Evolutionary conservation across 2,888 invertebrate species (phyloP).

Genomic region (Pachycephus smyrnensis): DNA sequence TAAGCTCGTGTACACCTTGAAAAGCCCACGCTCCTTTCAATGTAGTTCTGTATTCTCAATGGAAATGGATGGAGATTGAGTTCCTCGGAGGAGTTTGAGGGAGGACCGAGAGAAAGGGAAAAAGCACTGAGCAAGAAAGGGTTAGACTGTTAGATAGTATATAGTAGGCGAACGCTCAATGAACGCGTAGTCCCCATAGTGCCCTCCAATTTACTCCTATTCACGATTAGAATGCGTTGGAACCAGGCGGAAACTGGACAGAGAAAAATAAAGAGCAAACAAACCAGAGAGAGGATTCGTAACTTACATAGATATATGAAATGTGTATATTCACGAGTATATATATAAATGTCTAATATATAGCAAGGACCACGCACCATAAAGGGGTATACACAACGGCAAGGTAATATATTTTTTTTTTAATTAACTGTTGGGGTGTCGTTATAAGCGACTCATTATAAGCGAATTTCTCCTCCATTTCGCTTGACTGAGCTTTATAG

Average conservation of each 20-base stretch:
- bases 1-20: conserved; percentile 18
- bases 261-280: background rate
- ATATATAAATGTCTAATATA: background rate
- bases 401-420: background rate
- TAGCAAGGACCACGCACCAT: too few species aligned
- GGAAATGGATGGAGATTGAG: conserved; percentile 47
- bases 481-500: too few species aligned
- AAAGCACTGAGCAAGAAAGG: conserved; percentile 23
- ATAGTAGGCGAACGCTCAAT: conserved; percentile 3
- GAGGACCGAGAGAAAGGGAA: conserved; percentile 8
- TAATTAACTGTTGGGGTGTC: too few species aligned
- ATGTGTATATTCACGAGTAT: background rate
- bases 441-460: too few species aligned
- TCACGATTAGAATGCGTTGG: conserved; percentile 44
- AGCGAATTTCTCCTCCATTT: too few species aligned
- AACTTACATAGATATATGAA: too few species aligned
- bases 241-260: conserved; percentile 16
- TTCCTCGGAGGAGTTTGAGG: conserved; percentile 28
- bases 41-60: conserved; percentile 41
- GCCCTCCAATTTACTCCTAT: conserved; percentile 42
- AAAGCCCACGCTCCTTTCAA: conserved; percentile 28
- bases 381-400: background rate
- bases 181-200: conserved; percentile 22
- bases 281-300: background rate
- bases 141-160: conserved; percentile 19